Evolutionary conservation across 2,888 invertebrate genomes (phyloP).

Genomic region (Pseudoips prasinana): DNA sequence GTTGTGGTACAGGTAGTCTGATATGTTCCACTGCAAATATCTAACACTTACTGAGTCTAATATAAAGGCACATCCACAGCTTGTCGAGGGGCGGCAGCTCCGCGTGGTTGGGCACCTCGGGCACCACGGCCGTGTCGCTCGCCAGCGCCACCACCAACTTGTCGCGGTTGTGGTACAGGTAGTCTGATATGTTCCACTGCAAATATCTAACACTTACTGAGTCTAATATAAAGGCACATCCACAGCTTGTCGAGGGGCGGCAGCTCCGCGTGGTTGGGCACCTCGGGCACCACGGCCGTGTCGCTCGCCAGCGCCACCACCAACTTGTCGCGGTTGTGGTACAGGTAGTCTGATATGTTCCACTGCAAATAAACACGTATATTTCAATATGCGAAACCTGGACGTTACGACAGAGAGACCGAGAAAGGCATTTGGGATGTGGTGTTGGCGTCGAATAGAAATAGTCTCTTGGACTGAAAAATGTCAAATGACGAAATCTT

Average conservation of each 20-base stretch:
- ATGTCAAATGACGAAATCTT: no score
- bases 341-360: slow-evolving; percentile 99
- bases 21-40: slow-evolving; percentile 95
- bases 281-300: slow-evolving; percentile 89
- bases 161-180: slow-evolving; percentile 96
- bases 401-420: no score
- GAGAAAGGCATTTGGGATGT: no score
- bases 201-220: slow-evolving; percentile 78
- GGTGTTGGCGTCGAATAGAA: no score
- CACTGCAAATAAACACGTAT: slow-evolving; percentile 89
- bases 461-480: no score
- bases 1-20: slow-evolving; percentile 98
- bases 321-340: slow-evolving; percentile 95
- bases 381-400: no score
- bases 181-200: slow-evolving; percentile 99
- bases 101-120: slow-evolving; percentile 91
- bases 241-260: slow-evolving; percentile 96
- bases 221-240: slow-evolving; percentile 96
- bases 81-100: slow-evolving; percentile 95
- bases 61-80: slow-evolving; percentile 97
- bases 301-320: slow-evolving; percentile 88
- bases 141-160: slow-evolving; percentile 88
- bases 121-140: slow-evolving; percentile 88
- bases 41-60: slow-evolving; percentile 86
- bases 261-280: slow-evolving; percentile 91